Evolutionary conservation across 92 coral and sea anemone genomes (phyloP), one percentile per base, ranked within the genome.

Genomic region (Bergia puertoricense): DNA sequence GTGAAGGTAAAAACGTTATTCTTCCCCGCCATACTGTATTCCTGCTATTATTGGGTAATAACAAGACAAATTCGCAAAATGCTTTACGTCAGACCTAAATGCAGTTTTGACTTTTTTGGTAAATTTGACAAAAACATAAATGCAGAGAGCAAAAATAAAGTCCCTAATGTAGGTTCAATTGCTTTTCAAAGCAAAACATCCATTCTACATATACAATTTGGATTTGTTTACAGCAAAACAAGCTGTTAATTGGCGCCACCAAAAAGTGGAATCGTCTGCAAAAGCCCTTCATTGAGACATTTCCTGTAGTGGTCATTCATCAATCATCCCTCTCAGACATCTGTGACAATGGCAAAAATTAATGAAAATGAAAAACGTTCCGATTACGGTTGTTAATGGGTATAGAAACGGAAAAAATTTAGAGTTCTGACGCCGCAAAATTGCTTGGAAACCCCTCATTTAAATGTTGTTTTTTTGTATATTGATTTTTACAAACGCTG

Each of bases 351-450:
- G 46, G 77, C 20, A 48, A 84, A 43, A 46, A 84, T 72, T 72
- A 11, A 46, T 72, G 87, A 84, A 30, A 84, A 84, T 84, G 78
- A 16, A 45, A 84, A 84, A 44, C 79, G 42, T 30, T 84, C 78
- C 37, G 57, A 84, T 84, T 84, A 84, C 36, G 7, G 77, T 84
- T 73, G 87, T 39, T 84, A 84, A 84, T 84, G 66, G 87, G 78
- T 30, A 43, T 84, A 36, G 67, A 84, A 44, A 45, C 77, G 78
- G 87, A n/a, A 56, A 30, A 37, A 50, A 69, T n/a, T 84, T 44
- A 48, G 38, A 10, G 68, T 45, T 69, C 30, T 50, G 79, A 84
- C 87, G 62, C 87, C 79, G 62, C 48, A 36, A 69, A 84, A 71
- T 45, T 4, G 51, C 66, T 71, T 8, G 42, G 75, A 84, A 38